A percentile compares a stretch with the other conserved stretches of the same genome.
Evolutionary conservation across 1,140 invertebrate species (phyloP).

Genomic region (Leptinotarsa undecemlineata): DNA sequence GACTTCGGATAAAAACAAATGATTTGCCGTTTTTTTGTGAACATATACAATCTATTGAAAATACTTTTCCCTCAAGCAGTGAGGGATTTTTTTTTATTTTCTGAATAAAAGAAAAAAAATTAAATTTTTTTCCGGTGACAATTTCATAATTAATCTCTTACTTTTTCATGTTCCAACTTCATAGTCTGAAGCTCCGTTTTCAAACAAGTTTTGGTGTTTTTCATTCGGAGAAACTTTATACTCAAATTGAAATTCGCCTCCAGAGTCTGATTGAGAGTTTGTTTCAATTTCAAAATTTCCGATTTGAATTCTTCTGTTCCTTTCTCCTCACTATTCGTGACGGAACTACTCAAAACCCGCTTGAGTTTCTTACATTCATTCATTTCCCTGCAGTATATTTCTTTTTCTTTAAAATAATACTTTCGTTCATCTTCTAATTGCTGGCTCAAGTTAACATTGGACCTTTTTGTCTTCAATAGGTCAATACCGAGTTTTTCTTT

Average conservation of each 20-base stretch:
- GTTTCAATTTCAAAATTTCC: slow-evolving; percentile 47
- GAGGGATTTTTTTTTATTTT: background rate
- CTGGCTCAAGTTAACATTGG: slow-evolving; percentile 46
- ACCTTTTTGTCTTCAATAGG: slow-evolving; percentile 46
- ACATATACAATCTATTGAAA: too few relatives aligned
- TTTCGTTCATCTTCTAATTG: slow-evolving; percentile 52
- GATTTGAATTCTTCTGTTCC: slow-evolving; percentile 34
- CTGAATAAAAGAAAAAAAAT: background rate
- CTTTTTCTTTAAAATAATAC: slow-evolving; percentile 53
- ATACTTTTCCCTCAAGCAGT: too few relatives aligned
- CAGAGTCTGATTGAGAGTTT: slow-evolving; percentile 50
- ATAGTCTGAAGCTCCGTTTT: slow-evolving; percentile 44
- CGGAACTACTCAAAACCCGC: slow-evolving; percentile 35
- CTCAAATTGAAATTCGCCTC: slow-evolving; percentile 55
- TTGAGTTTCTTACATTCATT: slow-evolving; percentile 50
- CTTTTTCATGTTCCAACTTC: slow-evolving; percentile 44
- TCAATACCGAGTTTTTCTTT: slow-evolving; percentile 48
- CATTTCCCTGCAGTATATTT: slow-evolving; percentile 52
- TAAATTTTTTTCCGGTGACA: background rate
- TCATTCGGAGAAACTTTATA: slow-evolving; percentile 55
- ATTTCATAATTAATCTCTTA: slow-evolving; percentile 28
- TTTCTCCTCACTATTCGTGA: slow-evolving; percentile 26
- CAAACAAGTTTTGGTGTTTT: slow-evolving; percentile 50
- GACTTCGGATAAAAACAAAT: too few relatives aligned
- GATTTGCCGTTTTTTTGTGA: too few relatives aligned